Evolutionary conservation across 23 tunicate species (phyloP).

Genomic region (Styela plicata): DNA sequence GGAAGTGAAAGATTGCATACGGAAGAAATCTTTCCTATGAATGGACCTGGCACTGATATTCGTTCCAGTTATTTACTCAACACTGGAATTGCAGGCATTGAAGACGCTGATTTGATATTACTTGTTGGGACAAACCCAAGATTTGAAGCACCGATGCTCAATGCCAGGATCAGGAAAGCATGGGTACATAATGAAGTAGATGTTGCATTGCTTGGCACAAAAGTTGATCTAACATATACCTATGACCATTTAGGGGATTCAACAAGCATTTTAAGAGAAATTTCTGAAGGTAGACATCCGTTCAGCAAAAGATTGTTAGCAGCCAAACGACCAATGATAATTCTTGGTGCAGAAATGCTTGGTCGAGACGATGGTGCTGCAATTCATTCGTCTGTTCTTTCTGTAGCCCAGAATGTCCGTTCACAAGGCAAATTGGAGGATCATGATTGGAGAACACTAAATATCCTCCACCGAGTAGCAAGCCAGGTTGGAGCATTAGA

Average conservation of each 20-base stretch:
- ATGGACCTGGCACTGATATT: conserved; percentile 86
- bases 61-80: conserved; percentile 88
- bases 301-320: conserved; percentile 58
- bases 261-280: conserved; percentile 46
- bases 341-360: conserved; percentile 77
- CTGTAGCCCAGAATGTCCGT: conserved; percentile 49
- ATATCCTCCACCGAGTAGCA: conserved; percentile 58
- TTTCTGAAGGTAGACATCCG: conserved; percentile 72
- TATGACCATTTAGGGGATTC: conserved; percentile 89
- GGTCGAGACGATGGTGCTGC: conserved; percentile 63
- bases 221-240: conserved; percentile 91
- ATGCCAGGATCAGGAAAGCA: conserved; percentile 91
- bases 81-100: conserved; percentile 78
- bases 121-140: conserved; percentile 92
- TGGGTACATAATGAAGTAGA: conserved; percentile 96
- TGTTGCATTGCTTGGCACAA: conserved; percentile 85
- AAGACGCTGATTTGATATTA: conserved; percentile 90
- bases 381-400: conserved; percentile 56
- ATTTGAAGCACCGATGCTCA: conserved; percentile 93
- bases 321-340: conserved; percentile 80
- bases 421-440: conserved; percentile 23
- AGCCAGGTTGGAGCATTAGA: conserved; percentile 90
- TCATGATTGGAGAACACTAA: conserved; percentile 45
- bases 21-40: conserved; percentile 70
- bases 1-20: conserved; percentile 89